Base-by-base conservation (phyloP, 2,113 vertebrate species). In the Psophia crepitans region DNA sequence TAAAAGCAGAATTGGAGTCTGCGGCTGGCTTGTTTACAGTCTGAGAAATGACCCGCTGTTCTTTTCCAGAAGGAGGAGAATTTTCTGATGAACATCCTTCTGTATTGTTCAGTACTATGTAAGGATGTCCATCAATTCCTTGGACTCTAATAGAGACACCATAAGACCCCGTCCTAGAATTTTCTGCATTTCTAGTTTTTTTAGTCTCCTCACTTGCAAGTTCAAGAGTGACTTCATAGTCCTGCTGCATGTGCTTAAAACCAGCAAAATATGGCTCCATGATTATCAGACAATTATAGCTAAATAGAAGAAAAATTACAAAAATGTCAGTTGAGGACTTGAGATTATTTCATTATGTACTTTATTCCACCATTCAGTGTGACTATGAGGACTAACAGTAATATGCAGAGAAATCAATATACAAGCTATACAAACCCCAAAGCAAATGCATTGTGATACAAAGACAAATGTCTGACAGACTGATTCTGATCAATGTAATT, bases 141-240 rank as follows among this genome's bases (percentile, higher is more conserved):
- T 99, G 99, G 37, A 99, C 99, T 73, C 99, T 98, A 94, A 99
- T 99, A 94, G 99, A 99, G 95, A 99, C 99, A 44, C 99, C 99
- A 0, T 99, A 99, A 89, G 98, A 98, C 23, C 99, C 99, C 0
- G 76, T 76, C 96, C 98, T 98, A 46, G 98, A 97, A 84, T 93
- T 98, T 5, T 97, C 98, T 12, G 90, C 87, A 85, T 95, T 98
- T 90, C 98, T 96, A 11, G 92, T 37, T 63, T 95, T 98, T 20
- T 94, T 94, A 84, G 78, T 68, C 11, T 96, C 97, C 5, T 98
- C 98, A 54, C 93, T 97, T 12, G 89, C 32, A 0, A 97, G 96
- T 75, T 97, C 95, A 90, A 98, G 96, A 46, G 97, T 97, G 77
- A 98, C 96, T 23, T 97, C 97, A 54, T 97, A 98, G 58, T 97